A percentile compares a stretch with the other conserved stretches of the same genome.
Conservation (phyloP, 2,797 vertebrate species). For the Anguilla obscura region DNA sequence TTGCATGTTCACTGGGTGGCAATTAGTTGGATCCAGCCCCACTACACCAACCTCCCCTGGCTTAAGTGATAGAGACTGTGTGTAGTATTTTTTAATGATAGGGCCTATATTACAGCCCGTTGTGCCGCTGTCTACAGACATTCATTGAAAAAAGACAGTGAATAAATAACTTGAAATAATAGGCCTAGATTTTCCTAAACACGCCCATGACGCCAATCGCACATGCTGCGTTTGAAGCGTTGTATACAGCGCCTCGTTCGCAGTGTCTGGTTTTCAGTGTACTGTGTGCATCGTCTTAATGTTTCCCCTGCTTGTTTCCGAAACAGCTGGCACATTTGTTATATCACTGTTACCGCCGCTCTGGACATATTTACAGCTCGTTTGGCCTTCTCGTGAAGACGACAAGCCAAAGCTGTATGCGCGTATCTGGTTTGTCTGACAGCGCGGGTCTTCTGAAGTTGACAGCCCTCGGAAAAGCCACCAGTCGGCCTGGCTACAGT, state of each 20-base stretch:
- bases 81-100: slow-evolving; percentile 64
- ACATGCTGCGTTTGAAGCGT: not conserved
- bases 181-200: not conserved
- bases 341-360: not conserved
- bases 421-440: not conserved
- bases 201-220: not conserved
- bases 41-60: slow-evolving; percentile 35
- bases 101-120: slow-evolving; percentile 53
- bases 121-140: not conserved
- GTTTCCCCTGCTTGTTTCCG: not conserved
- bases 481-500: not conserved
- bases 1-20: slow-evolving; percentile 54
- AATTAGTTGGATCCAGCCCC: slow-evolving; percentile 9
- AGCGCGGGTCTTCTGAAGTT: not conserved
- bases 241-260: not conserved
- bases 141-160: not conserved
- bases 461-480: not conserved
- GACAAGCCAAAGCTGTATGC: not conserved
- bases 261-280: not conserved
- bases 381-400: not conserved
- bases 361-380: not conserved
- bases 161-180: not conserved
- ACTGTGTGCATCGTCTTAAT: not conserved
- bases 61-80: slow-evolving; percentile 66
- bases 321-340: not conserved